These are phyloP conservation scores for Chondrosia reniformis DNA, from an alignment of 37 sponge, comb jelly and placozoan species.

Conservation along the genomic window DNA sequence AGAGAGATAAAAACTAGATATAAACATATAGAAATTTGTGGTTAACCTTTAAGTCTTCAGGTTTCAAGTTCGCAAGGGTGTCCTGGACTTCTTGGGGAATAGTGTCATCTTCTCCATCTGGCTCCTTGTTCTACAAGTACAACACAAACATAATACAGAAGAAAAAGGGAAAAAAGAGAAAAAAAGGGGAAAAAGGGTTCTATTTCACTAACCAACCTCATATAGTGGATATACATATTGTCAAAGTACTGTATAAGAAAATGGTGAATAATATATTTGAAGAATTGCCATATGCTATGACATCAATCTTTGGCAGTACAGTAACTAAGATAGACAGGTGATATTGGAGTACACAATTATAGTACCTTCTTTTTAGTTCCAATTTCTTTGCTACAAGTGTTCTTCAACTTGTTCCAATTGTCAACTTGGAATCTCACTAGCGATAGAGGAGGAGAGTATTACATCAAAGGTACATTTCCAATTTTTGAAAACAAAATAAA, in stretches of 20 bases:
- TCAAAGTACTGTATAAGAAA: not conserved
- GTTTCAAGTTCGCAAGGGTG: conserved; percentile 45
- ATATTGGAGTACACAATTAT: too few relatives aligned
- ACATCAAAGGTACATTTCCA: too few relatives aligned
- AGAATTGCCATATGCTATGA: too few relatives aligned
- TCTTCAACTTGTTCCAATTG: conserved; percentile 92
- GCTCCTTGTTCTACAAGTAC: conserved; percentile 61
- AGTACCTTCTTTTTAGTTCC: conserved; percentile 87
- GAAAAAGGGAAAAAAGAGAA: too few relatives aligned
- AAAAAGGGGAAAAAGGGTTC: not conserved
- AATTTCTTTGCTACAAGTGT: conserved; percentile 72
- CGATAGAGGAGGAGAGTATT: too few relatives aligned
- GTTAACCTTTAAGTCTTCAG: conserved; percentile 55
- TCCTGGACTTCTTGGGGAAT: conserved; percentile 37
- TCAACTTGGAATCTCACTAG: conserved; percentile 89
- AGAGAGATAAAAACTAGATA: too few relatives aligned
- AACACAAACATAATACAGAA: not conserved
- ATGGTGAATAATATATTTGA: too few relatives aligned
- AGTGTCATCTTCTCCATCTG: conserved; percentile 51
- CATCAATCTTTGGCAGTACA: too few relatives aligned
- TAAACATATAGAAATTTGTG: too few relatives aligned
- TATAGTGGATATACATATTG: not conserved
- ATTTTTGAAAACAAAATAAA: too few relatives aligned
- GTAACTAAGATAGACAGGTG: too few relatives aligned
- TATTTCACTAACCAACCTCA: not conserved